Evolutionary conservation across 2,888 invertebrate species (phyloP), one percentile per base, ranked within the genome.

Genomic region (Anagyrus pseudococci): DNA sequence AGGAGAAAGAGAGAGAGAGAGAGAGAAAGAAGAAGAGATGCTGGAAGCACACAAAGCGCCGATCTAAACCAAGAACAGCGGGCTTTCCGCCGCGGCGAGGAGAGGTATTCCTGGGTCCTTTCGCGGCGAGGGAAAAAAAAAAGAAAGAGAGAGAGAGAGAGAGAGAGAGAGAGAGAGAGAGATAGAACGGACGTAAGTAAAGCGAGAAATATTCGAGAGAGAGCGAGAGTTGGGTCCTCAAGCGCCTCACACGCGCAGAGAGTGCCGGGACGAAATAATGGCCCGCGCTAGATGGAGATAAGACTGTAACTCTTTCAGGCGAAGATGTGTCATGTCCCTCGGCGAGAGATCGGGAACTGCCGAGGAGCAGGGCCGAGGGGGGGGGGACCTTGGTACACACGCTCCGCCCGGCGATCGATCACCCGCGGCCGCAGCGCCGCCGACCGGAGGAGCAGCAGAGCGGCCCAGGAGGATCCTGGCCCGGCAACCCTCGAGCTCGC

Each of bases 291-390:
- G 58, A 62, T 66, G 50, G 29, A 66, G 62, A 66, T 66, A 66
- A 62, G 65, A 55, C 48, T 61, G 61, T 65, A 61, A 65, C 58
- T 61, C 64, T 65, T 65, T 65, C 61, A 47, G 65, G 62, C 59
- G 62, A 65, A 65, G 62, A 65, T 65, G 65, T 66, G 62, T 62
- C 61, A 62, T 66, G 65, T 58, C 56, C 48, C 25, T 50, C 37
- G 20, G 29, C 19, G 49, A 46, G 44, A 56, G 58, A 61, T 54
- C 46, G 54, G 49, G 60, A 60, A 37, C 15, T 13, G 33, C 59
- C 10, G 33, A 37, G 33, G 33, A 37, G 33, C 33, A 37, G 33
- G 13, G 8, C 13, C 33, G 33, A 59, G 64, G 56, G 59, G 59
- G 50, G 57, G 56, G 43, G 48, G 43, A 29, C 47, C 47, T 44